These are phyloP conservation scores for Tethya wilhelma DNA, from an alignment of 37 sponge, comb jelly and placozoan genomes.

Conservation along the genomic window DNA sequence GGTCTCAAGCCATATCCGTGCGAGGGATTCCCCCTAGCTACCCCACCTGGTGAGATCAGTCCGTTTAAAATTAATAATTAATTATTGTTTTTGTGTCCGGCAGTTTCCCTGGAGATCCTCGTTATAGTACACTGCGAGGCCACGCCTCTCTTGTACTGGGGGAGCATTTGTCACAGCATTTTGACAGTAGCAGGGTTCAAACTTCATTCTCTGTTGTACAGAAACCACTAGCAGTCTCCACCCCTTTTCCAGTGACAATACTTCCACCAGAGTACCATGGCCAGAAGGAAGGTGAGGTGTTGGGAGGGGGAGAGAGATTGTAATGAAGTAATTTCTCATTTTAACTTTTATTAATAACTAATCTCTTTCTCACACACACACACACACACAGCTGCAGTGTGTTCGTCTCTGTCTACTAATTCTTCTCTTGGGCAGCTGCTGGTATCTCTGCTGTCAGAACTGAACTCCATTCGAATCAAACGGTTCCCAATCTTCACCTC, in stretches of 20 bases:
- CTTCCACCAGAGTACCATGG: neutral
- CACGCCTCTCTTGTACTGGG: conserved; percentile 5
- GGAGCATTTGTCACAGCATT: conserved; percentile 4
- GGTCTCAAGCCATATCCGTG: conserved; percentile 36
- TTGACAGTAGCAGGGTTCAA: neutral
- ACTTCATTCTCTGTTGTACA: conserved; percentile 16
- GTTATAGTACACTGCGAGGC: neutral
- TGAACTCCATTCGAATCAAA: neutral
- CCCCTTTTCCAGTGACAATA: conserved; percentile 31
- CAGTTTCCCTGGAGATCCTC: conserved; percentile 24
- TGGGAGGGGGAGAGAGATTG: neutral
- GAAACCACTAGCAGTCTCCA: conserved; percentile 1
- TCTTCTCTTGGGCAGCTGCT: conserved; percentile 19
- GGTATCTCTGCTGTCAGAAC: neutral
- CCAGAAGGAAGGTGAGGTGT: neutral
- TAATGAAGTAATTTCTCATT: neutral
- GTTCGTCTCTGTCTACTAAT: conserved; percentile 45
- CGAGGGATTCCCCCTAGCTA: conserved; percentile 54
- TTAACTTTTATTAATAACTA: neutral
- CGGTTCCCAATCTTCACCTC: conserved; percentile 24
- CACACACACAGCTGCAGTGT: conserved; percentile 24
- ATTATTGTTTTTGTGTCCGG: neutral
- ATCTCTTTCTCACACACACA: neutral
- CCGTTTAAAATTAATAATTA: neutral
- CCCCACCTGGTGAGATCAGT: conserved; percentile 22